Percentiles rank a stretch among this genome's conserved stretches.
Conservation (phyloP, 2,113 vertebrate species). For the Bos indicus region DNA sequence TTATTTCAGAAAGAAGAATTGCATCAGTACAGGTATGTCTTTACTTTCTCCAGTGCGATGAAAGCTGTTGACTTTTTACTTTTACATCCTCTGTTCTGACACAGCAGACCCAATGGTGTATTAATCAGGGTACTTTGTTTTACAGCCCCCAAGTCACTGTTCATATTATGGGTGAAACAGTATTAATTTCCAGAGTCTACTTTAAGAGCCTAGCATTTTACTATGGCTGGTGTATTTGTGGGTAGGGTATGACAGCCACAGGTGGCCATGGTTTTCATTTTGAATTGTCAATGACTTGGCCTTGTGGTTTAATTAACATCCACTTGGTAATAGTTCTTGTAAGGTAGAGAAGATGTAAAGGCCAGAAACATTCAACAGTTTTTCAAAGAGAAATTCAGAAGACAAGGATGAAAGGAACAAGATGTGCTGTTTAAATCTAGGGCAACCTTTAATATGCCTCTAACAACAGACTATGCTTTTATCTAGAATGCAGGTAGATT, state of each 20-base stretch:
- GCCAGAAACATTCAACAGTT: constrained; percentile 38
- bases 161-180: background rate
- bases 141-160: background rate
- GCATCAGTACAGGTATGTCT: constrained; percentile 57
- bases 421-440: background rate
- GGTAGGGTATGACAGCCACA: background rate
- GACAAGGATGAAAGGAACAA: constrained; percentile 24
- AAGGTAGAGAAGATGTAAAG: constrained; percentile 57
- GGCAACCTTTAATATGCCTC: background rate
- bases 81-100: background rate
- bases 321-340: constrained; percentile 50
- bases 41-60: background rate
- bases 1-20: constrained; percentile 71
- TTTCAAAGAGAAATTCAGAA: constrained; percentile 39
- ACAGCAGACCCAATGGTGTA: background rate
- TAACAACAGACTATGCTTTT: background rate
- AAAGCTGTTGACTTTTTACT: background rate
- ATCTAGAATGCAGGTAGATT: background rate
- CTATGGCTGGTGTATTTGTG: background rate
- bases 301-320: constrained; percentile 44
- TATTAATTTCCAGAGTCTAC: constrained; percentile 39
- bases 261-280: background rate
- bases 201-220: background rate
- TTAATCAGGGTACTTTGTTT: background rate
- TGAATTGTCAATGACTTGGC: background rate